Base-by-base conservation (phyloP, 2,888 invertebrate genomes). In the Lepidonotus clava region DNA sequence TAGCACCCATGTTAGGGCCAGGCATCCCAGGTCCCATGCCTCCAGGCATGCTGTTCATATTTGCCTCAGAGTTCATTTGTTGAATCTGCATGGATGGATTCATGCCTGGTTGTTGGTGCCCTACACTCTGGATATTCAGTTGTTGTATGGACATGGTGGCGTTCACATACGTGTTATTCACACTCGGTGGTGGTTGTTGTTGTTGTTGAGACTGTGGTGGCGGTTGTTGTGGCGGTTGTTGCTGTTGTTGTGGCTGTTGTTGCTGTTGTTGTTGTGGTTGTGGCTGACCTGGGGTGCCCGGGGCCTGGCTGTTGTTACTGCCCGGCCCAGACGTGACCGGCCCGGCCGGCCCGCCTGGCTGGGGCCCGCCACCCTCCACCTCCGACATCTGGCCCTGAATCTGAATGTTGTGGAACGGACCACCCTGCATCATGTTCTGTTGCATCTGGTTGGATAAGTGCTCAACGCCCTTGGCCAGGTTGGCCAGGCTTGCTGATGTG, bases 61-160 rank as follows among this genome's bases (percentile, higher is more conserved):
- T 87, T 86, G 90, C 90, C 46, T 92, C 91, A 89, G 89, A 90
- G 87, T 90, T 91, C 91, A 91, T 92, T 88, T 93, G 93, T 88
- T 92, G 92, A 24, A 91, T 90, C 88, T 92, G 92, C 92, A 92
- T 91, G 85, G 90, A 88, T 86, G 92, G 91, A 88, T 92, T 92
- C 71, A 91, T 88, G 87, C 91, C 87, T 66, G 87, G 88, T 24
- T 51, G 90, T 76, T 90, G 91, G 85, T 91, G 80, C 32, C 41
- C 91, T 83, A 93, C 92, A 91, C 93, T 94, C 90, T 95, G 95
- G 89, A 95, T 95, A 90, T 95, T 95, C 90, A 95, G 92, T 91
- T 95, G 95, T 89, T 94, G 94, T 86, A 95, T 95, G 77, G 95
- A 94, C 94, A 95, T 94, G 56, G 94, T 95, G 53, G 95, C 94